phyloP scores from a whole-genome alignment of 2,888 invertebrate species.

The Schizotus pectinicornis region DNA sequence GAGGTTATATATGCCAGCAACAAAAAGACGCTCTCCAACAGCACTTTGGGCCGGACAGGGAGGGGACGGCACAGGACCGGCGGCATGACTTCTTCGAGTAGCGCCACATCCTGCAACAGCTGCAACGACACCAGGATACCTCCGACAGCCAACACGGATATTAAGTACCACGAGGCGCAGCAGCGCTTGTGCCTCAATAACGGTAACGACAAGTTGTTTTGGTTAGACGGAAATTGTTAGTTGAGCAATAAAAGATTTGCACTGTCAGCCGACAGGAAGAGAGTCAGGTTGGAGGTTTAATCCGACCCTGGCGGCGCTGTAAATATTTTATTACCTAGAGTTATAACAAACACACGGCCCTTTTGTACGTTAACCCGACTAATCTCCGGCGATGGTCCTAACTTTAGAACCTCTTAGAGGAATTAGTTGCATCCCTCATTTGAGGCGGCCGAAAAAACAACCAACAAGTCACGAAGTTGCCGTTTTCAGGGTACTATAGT shows the following conservation, averaged over 20 bases:
- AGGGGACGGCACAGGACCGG: slow-evolving; percentile 57
- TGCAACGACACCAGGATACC: slow-evolving; percentile 50
- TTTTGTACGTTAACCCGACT: neutral
- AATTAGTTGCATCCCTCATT: neutral
- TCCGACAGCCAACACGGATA: slow-evolving; percentile 46
- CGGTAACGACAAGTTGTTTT: slow-evolving; percentile 44
- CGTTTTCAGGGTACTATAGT: too few species aligned
- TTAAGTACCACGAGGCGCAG: slow-evolving; percentile 54
- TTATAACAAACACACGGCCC: neutral
- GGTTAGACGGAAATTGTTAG: too few species aligned
- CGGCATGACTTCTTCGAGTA: slow-evolving; percentile 66
- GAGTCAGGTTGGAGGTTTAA: too few species aligned
- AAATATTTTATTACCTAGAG: neutral
- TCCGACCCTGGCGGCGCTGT: neutral
- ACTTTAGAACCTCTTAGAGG: too few species aligned
- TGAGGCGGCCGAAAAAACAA: too few species aligned
- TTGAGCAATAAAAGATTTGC: neutral
- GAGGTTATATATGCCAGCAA: slow-evolving; percentile 54
- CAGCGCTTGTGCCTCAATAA: slow-evolving; percentile 53
- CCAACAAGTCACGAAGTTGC: too few species aligned
- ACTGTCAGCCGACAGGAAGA: neutral
- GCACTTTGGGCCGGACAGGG: slow-evolving; percentile 54
- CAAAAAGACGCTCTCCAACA: slow-evolving; percentile 55
- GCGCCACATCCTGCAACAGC: slow-evolving; percentile 61
- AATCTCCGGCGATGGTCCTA: neutral